phyloP scores from a whole-genome alignment of 2,113 vertebrate genomes.

The Barnardius zonarius region DNA sequence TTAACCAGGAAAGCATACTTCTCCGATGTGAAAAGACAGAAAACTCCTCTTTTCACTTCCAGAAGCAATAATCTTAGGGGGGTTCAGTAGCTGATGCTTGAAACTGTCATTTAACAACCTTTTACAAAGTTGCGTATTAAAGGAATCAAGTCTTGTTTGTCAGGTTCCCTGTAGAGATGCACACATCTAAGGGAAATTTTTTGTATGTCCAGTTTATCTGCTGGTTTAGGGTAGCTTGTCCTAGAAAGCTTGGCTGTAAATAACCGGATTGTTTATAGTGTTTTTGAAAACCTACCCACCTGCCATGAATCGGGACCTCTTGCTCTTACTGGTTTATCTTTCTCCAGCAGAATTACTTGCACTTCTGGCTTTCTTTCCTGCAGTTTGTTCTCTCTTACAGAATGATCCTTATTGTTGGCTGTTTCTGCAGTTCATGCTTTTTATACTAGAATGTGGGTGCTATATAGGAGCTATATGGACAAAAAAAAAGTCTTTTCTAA shows the following conservation, averaged over 20 bases:
- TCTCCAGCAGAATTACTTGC: not conserved
- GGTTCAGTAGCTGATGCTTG: not conserved
- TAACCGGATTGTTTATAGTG: not conserved
- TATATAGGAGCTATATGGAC: not conserved
- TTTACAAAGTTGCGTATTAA: not conserved
- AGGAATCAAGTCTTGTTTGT: not conserved
- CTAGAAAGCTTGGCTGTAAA: not conserved
- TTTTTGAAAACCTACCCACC: not conserved
- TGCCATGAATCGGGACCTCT: not conserved
- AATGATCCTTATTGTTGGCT: not conserved
- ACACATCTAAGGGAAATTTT: not conserved
- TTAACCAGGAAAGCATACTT: not conserved
- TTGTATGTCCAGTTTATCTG: not conserved
- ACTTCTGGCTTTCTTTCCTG: not conserved
- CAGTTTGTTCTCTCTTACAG: not conserved
- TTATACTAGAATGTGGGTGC: not conserved
- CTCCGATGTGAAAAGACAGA: not conserved
- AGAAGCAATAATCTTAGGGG: not conserved
- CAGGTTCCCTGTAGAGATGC: not conserved
- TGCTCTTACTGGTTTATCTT: not conserved
- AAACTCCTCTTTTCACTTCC: not conserved
- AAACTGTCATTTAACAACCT: not conserved
- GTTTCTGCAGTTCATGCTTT: not conserved
- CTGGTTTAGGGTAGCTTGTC: not conserved
- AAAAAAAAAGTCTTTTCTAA: not conserved